Percentiles rank a stretch among this genome's conserved stretches.
Conservation (phyloP, 2,888 invertebrate species). For the Eupelmus urozonus region DNA sequence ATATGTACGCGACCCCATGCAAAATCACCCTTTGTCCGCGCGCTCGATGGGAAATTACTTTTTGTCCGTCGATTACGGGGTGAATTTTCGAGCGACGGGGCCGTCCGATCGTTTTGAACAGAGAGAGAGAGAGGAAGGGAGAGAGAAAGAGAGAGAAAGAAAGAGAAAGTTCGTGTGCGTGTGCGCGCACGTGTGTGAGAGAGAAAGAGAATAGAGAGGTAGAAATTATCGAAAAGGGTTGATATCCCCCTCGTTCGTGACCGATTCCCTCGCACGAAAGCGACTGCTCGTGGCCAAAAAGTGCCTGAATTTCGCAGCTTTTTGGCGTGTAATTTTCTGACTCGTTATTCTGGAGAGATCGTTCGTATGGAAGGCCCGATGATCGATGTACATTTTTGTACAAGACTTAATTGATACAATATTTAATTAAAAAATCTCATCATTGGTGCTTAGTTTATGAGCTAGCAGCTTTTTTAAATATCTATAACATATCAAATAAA, state of each 20-base stretch:
- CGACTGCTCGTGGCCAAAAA: conserved; percentile 32
- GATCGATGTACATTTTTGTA: not conserved
- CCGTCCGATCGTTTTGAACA: conserved; percentile 69
- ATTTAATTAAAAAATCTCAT: conserved; percentile 1
- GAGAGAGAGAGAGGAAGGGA: conserved; percentile 25
- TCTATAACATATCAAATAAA: too few species aligned
- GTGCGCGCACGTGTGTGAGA: too few species aligned
- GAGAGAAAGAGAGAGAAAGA: conserved; percentile 15
- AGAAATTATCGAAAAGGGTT: conserved; percentile 57
- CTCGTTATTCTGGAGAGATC: conserved; percentile 15
- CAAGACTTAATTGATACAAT: too few species aligned
- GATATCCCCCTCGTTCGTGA: conserved; percentile 35
- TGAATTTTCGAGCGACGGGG: conserved; percentile 73
- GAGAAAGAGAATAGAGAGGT: conserved; percentile 37
- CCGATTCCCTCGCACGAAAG: conserved; percentile 27
- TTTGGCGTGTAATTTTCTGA: conserved; percentile 40
- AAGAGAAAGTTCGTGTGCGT: not conserved
- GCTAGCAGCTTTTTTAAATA: too few species aligned
- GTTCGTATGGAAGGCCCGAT: not conserved
- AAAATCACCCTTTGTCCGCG: conserved; percentile 71
- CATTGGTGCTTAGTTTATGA: too few species aligned
- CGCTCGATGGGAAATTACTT: conserved; percentile 76
- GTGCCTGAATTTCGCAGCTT: conserved; percentile 38
- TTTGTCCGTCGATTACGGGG: conserved; percentile 76
- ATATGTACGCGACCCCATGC: conserved; percentile 64